A percentile compares a stretch with the other conserved stretches of the same genome.
Conservation (phyloP, 2,113 vertebrate species). For the Mesoclemmys tuberculata region DNA sequence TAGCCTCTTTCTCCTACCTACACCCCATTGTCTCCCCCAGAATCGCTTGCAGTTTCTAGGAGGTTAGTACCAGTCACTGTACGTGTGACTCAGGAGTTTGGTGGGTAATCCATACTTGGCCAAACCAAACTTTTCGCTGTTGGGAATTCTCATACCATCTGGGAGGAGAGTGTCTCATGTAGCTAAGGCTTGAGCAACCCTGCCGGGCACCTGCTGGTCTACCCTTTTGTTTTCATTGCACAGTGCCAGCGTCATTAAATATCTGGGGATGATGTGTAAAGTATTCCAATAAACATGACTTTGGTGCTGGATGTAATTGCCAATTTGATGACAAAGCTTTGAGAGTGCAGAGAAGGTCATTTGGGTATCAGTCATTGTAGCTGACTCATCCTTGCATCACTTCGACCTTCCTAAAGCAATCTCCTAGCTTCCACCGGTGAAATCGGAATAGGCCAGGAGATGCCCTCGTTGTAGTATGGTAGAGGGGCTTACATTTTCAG, state of each 20-base stretch:
- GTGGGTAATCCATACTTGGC: background rate
- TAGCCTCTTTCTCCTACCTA: background rate
- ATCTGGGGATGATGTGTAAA: background rate
- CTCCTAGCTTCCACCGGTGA: background rate
- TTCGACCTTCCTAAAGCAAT: background rate
- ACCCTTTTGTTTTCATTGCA: background rate
- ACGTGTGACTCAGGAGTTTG: background rate
- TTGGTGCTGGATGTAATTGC: background rate
- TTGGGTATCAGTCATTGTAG: background rate
- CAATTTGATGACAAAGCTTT: background rate
- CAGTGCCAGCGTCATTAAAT: background rate
- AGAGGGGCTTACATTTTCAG: background rate
- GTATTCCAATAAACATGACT: background rate
- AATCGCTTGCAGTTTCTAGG: background rate
- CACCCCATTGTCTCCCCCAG: background rate
- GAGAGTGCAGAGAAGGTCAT: background rate
- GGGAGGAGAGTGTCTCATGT: background rate
- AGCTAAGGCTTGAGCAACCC: background rate
- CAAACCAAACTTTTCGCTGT: background rate
- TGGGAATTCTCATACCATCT: background rate
- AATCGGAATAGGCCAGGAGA: background rate
- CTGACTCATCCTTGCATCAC: background rate
- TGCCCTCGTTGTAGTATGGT: background rate
- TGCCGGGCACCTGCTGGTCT: background rate
- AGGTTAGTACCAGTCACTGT: background rate